Conservation (phyloP, 1,140 invertebrate species). For the Lordiphosa collinella region DNA sequence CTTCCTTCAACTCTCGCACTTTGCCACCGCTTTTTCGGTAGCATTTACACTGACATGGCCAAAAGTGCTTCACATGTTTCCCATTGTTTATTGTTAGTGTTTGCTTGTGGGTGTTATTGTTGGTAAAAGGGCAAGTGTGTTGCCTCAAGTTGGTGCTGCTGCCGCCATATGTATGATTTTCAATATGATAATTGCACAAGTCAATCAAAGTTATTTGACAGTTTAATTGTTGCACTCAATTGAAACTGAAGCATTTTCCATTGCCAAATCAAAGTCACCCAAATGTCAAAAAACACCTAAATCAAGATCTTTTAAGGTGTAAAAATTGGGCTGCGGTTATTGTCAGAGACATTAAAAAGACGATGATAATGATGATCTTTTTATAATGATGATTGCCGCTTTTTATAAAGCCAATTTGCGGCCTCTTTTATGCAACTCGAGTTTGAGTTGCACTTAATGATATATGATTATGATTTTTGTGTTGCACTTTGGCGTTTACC, state of each 20-base stretch:
- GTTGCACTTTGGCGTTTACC: slow-evolving; percentile 10
- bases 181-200: slow-evolving; percentile 62
- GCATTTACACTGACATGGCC: slow-evolving; percentile 36
- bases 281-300: slow-evolving; percentile 37
- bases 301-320: slow-evolving; percentile 22
- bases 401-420: slow-evolving; percentile 41
- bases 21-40: slow-evolving; percentile 34
- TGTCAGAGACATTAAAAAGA: slow-evolving; percentile 13
- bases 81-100: slow-evolving; percentile 32
- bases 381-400: slow-evolving; percentile 20
- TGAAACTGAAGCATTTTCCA: slow-evolving; percentile 35
- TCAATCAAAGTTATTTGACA: slow-evolving; percentile 53
- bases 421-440: slow-evolving; percentile 14
- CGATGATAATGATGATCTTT: slow-evolving; percentile 34
- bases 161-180: slow-evolving; percentile 30
- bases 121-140: slow-evolving; percentile 40
- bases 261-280: slow-evolving; percentile 44
- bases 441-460: slow-evolving; percentile 37
- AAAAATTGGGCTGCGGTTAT: slow-evolving; percentile 24
- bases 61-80: slow-evolving; percentile 53
- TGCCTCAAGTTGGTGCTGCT: slow-evolving; percentile 34
- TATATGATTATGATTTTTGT: slow-evolving; percentile 48
- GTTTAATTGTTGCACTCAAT: slow-evolving; percentile 59
- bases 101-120: slow-evolving; percentile 22
- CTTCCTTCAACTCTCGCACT: not conserved